Evolutionary conservation across 2,888 invertebrate genomes (phyloP).

Genomic region (Sphaerophoria taeniata): DNA sequence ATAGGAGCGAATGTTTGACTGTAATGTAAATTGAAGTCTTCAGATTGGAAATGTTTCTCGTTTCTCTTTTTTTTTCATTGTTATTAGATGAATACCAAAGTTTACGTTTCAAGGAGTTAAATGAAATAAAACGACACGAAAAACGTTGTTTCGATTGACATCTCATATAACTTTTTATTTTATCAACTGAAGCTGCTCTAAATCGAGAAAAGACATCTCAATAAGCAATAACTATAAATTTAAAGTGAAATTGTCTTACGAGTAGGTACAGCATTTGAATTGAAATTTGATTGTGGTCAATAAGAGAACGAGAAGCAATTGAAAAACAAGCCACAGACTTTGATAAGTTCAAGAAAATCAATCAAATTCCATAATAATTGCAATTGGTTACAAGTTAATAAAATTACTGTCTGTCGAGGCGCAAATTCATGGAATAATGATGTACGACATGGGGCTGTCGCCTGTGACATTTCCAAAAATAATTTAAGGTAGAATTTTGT

Average conservation of each 20-base stretch:
- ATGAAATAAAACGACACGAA: constrained; percentile 10
- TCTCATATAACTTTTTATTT: constrained; percentile 9
- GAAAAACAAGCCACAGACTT: constrained; percentile 18
- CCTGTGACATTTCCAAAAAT: neutral
- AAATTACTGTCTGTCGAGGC: constrained; percentile 3
- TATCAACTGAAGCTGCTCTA: neutral
- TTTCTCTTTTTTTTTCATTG: constrained; percentile 39
- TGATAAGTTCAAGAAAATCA: constrained; percentile 37
- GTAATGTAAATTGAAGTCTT: constrained; percentile 56
- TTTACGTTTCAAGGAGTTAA: constrained; percentile 42
- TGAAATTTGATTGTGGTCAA: constrained; percentile 32
- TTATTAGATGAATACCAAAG: constrained; percentile 37
- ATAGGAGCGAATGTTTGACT: constrained; percentile 39
- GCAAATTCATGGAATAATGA: neutral
- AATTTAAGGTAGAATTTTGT: neutral
- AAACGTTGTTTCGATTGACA: constrained; percentile 23
- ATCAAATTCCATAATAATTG: constrained; percentile 25
- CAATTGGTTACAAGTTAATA: constrained; percentile 27
- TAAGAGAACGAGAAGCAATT: constrained; percentile 12
- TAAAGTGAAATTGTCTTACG: too few relatives aligned
- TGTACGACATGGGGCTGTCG: neutral
- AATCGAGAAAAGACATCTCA: neutral
- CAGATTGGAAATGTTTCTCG: constrained; percentile 48
- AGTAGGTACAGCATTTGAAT: neutral
- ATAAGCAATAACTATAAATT: constrained; percentile 16